Base-by-base conservation (phyloP, 2,888 invertebrate species). In the Melanostoma mellinum region DNA sequence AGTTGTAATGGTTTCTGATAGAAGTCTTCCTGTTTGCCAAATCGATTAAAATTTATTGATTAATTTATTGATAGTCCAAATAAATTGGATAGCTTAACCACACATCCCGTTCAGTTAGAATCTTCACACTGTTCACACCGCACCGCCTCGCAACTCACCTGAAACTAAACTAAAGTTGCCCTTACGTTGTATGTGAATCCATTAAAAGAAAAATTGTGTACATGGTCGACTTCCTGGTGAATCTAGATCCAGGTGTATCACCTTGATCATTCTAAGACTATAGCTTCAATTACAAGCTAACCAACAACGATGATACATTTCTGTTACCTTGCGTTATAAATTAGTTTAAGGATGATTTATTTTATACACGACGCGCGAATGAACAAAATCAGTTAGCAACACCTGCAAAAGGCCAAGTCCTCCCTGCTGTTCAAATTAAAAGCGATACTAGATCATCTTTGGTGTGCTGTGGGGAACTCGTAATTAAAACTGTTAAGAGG, bases 1-100 rank as follows among this genome's bases (percentile, higher is more conserved):
- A 20, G 20, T 20, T 20, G 20, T 20, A 20, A 20, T 20, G 20
- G 20, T 20, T 20, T 20, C 20, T 20, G 20, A 20, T 20, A 20
- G 20, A 20, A 20, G 20, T 20, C 20, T 20, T 20, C 20, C 20
- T 6, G 6, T 38, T 0, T 20, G 4, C 38, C 30, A 40, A 56
- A 56, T 56, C 56, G 56, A 56, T 56, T 56, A 56, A 56, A 56
- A 56, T 9, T 9, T 40, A 30, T 6, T 72, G 52, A 65, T 56
- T 48, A 65, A 73, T 73, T 73, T 65, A 65, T 56, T 38, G 40
- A 56, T 48, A 71, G 46, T 53, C 33, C 42, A 33, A 61, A 61
- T 60, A 58, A 58, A 52, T 44, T 52, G 75, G 33, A 52, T 58
- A 44, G 10, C 46, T 60, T 10, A 6, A 48, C 71, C 55, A 56